These are phyloP conservation scores for Oligia latruncula DNA, from an alignment of 2,888 invertebrate species.

Conservation along the genomic window DNA sequence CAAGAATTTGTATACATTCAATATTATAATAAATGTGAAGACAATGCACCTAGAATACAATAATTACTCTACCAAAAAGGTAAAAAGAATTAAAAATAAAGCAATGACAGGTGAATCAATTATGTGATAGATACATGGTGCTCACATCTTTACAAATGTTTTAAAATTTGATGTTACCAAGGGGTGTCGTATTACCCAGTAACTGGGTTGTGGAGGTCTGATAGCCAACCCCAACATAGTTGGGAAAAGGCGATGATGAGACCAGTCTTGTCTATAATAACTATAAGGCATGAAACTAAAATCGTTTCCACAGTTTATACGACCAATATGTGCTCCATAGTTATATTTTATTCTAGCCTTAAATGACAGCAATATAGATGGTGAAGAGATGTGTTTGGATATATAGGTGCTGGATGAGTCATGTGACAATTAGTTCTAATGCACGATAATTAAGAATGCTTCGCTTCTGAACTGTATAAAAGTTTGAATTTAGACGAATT, in stretches of 20 bases:
- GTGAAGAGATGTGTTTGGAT: slow-evolving; percentile 56
- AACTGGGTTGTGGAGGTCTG: too few species aligned
- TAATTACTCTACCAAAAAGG: too few species aligned
- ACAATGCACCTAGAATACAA: too few species aligned
- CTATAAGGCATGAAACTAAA: slow-evolving; percentile 52
- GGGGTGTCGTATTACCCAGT: too few species aligned
- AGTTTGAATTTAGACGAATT: not conserved
- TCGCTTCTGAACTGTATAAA: not conserved
- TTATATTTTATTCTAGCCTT: slow-evolving; percentile 72
- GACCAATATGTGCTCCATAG: slow-evolving; percentile 69
- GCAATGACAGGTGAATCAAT: too few species aligned
- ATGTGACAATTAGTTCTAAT: slow-evolving; percentile 16
- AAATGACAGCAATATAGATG: slow-evolving; percentile 70
- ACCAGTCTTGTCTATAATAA: slow-evolving; percentile 36
- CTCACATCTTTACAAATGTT: too few species aligned
- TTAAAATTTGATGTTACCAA: too few species aligned
- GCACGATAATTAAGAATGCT: not conserved
- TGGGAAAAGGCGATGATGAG: not conserved
- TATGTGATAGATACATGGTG: too few species aligned
- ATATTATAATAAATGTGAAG: too few species aligned
- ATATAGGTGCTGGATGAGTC: slow-evolving; percentile 45
- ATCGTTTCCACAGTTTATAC: slow-evolving; percentile 67
- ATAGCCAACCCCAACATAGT: too few species aligned
- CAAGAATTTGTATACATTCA: too few species aligned
- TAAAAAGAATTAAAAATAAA: too few species aligned